A percentile compares a stretch with the other conserved stretches of the same genome.
Evolutionary conservation across 2,888 invertebrate species (phyloP).

Genomic region (Rhaphigaster nebulosa): DNA sequence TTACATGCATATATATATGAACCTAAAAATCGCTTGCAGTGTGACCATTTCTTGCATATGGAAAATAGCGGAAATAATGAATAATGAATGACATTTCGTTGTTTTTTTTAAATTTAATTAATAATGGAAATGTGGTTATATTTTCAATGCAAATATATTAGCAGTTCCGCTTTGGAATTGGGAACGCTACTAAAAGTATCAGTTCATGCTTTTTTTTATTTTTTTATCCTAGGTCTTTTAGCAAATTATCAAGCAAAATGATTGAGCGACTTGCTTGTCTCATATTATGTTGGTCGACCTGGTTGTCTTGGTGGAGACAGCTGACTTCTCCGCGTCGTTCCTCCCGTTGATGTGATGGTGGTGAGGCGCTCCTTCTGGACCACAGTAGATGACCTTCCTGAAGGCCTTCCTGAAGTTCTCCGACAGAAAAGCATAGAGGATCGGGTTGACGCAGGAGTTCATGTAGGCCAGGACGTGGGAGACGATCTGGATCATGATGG

Average conservation of each 20-base stretch:
- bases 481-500: constrained; percentile 82
- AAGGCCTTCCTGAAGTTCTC: constrained; percentile 95
- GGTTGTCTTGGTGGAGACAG: constrained; percentile 65
- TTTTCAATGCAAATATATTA: background rate
- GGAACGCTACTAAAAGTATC: background rate
- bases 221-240: background rate
- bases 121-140: background rate
- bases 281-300: constrained; percentile 60
- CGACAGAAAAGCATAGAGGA: constrained; percentile 93
- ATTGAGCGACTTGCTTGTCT: constrained; percentile 57
- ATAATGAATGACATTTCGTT: background rate
- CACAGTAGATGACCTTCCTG: constrained; percentile 76
- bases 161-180: background rate
- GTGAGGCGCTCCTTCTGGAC: constrained; percentile 64
- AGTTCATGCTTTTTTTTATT: background rate
- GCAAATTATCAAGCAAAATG: constrained; percentile 48
- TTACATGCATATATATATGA: background rate
- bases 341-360: constrained; percentile 63
- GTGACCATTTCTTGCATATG: background rate
- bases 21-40: background rate
- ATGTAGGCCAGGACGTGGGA: constrained; percentile 89
- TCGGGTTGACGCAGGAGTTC: constrained; percentile 95
- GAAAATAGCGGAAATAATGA: background rate
- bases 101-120: background rate
- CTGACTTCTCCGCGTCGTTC: constrained; percentile 65